Evolutionary conservation across 2,113 vertebrate species (phyloP).

Genomic region (Podiceps cristatus): DNA sequence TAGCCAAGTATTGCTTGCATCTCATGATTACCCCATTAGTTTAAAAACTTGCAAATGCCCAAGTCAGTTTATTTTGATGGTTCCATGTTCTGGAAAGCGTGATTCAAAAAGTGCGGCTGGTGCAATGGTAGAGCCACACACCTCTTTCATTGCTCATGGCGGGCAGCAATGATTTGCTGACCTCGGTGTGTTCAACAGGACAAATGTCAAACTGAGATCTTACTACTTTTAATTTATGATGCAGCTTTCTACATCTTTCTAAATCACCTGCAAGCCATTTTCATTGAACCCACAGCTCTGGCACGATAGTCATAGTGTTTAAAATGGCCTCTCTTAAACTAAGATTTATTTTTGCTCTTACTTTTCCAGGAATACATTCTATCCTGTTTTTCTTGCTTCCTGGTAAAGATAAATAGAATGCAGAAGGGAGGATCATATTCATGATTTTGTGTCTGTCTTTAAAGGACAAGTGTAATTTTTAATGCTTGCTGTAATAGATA

Average conservation of each 20-base stretch:
- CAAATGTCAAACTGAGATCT: not conserved
- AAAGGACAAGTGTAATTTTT: not conserved
- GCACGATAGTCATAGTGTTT: not conserved
- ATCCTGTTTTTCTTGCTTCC: not conserved
- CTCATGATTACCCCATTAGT: not conserved
- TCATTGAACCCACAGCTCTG: not conserved
- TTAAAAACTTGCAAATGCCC: not conserved
- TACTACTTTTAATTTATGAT: not conserved
- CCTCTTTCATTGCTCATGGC: rapidly evolving
- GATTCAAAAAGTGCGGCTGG: not conserved
- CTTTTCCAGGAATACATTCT: slow-evolving; percentile 1
- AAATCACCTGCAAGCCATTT: not conserved
- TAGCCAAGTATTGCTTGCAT: not conserved
- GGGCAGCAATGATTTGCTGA: not conserved
- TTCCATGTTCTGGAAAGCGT: not conserved
- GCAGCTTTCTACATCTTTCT: not conserved
- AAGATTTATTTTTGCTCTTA: not conserved
- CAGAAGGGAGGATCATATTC: slow-evolving; percentile 6
- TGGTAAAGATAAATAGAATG: not conserved
- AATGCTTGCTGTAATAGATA: slow-evolving; percentile 14
- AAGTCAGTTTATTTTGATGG: not conserved
- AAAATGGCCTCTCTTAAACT: not conserved
- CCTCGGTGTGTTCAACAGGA: not conserved
- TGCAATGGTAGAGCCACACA: not conserved
- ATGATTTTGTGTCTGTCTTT: slow-evolving; percentile 1